Base-by-base conservation (phyloP, 2,888 invertebrate species). In the Tuberolachnus salignus region DNA sequence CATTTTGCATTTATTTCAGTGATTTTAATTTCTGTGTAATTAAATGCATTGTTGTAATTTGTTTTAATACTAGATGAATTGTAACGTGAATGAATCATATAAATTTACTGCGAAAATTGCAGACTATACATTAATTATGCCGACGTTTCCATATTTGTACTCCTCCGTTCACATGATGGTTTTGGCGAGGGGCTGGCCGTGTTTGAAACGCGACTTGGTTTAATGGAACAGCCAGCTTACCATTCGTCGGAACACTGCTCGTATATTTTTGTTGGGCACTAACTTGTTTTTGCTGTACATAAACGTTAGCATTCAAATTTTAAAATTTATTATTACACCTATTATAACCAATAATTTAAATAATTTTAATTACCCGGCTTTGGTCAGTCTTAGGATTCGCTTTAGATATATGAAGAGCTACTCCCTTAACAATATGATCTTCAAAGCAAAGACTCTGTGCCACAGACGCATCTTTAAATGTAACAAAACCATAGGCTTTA, bases 401-500 rank as follows among this genome's bases (percentile, higher is more conserved):
- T 86, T 93, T 93, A 75, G 93, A 93, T 57, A 97, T 94, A 84
- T 94, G 94, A 63, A 94, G 93, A 81, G 93, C 93, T 64, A 94
- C 94, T 83, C 83, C 83, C 63, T 80, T 82, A 19, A 82, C 74
- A 14, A 82, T 73, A 69, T 82, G 81, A 80, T 82, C 81, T 81
- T 82, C 81, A 57, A 80, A 80, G 44, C 80, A 80, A n/a, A 82
- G 66, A 83, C 91, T 91, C 86, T 94, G 94, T 64, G 95, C 96
- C 73, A 95, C 92, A 86, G 95, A 94, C 23, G 95, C 93, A 85
- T 95, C 95, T 84, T 94, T 88, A 87, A 97, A 95, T 70, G 97
- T 97, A 74, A 97, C 95, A 88, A 97, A 97, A 82, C 94, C 94
- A 87, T 95, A 94, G 70, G 94, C 94, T 84, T 94, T 88, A 87